Evolutionary conservation across 1,140 invertebrate genomes (phyloP), one percentile per base, ranked within the genome.

Genomic region (Antheraea mylitta): DNA sequence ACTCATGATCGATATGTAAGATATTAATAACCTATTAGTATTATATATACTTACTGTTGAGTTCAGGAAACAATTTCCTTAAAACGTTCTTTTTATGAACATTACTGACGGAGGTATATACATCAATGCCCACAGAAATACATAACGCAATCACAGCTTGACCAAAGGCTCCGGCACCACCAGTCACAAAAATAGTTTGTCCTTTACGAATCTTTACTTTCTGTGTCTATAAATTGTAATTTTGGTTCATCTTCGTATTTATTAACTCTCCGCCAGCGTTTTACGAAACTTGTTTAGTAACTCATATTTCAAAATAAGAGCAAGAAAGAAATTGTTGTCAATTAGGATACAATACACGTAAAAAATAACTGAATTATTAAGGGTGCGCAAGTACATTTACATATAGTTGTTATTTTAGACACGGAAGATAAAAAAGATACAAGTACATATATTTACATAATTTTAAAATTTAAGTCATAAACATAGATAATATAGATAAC

Each of bases 81-180:
- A 91, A 58, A 58, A 88, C 89, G 9, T 79, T 71, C 67, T 79
- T 85, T 68, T 94, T 93, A 19, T 80, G 68, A 13, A 76, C 74
- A n/a, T 81, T 84, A 4, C 90, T 84, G 7, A 94, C 93, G 0
- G 93, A 93, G 2, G 94, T 94, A 74, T 92, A 96, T 60, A 95
- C 92, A 42, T 76, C 72, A 80, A 95, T 95, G 58, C 58, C 42
- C 6, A 67, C 6, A 9, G 37, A 45, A 1, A 65, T 11, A 18
- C 58, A 62, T 42, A 96, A 92, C 37, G 94, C 91, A 71, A 96
- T 96, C 16, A 95, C 94, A 36, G 96, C 96, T 85, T 96, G 95
- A 5, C 96, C 96, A 10, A 97, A 94, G 62, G 95, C 96, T 22
- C 96, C 96, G 72, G 94, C 94, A n/a, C 96, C 96, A 48, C 96